Evolutionary conservation across 92 coral and sea anemone species (phyloP).

Genomic region (Epizoanthus scotinus): DNA sequence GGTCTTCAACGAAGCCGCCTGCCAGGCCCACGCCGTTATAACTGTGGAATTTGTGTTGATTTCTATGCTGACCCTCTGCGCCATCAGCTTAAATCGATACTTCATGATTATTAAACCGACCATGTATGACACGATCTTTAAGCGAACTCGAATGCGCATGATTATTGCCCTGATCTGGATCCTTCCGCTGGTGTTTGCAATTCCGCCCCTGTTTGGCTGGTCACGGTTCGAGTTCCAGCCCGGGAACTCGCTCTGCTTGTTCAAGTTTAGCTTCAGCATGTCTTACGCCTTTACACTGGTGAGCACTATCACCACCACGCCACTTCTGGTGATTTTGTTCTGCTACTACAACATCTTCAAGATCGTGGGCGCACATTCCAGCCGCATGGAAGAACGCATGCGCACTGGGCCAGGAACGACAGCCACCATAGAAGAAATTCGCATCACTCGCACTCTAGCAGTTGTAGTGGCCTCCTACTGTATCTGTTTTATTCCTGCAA

Average conservation of each 20-base stretch:
- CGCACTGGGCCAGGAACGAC: conserved; percentile 36
- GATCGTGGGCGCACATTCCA: conserved; percentile 54
- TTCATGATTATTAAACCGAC: conserved; percentile 30
- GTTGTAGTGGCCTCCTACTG: conserved; percentile 69
- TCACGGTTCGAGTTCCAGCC: conserved; percentile 63
- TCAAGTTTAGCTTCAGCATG: conserved; percentile 57
- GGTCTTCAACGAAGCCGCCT: conserved; percentile 25
- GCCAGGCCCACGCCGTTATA: conserved; percentile 36
- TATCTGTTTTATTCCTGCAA: conserved; percentile 75
- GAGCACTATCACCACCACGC: conserved; percentile 52
- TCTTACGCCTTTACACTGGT: conserved; percentile 43
- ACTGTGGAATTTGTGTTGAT: conserved; percentile 32
- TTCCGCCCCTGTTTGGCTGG: conserved; percentile 71
- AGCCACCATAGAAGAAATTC: conserved; percentile 65
- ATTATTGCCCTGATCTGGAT: conserved; percentile 59
- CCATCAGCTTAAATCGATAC: conserved; percentile 39
- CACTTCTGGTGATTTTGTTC: conserved; percentile 51
- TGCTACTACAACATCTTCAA: conserved; percentile 67
- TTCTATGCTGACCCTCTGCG: conserved; percentile 42
- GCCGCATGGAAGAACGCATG: conserved; percentile 38
- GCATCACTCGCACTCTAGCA: conserved; percentile 69
- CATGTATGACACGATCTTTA: conserved; percentile 31
- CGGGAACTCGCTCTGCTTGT: conserved; percentile 64
- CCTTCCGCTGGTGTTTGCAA: conserved; percentile 62
- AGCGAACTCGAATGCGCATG: conserved; percentile 26